Conservation (phyloP, 2,797 vertebrate species). For the Melanotaenia trifasciata region DNA sequence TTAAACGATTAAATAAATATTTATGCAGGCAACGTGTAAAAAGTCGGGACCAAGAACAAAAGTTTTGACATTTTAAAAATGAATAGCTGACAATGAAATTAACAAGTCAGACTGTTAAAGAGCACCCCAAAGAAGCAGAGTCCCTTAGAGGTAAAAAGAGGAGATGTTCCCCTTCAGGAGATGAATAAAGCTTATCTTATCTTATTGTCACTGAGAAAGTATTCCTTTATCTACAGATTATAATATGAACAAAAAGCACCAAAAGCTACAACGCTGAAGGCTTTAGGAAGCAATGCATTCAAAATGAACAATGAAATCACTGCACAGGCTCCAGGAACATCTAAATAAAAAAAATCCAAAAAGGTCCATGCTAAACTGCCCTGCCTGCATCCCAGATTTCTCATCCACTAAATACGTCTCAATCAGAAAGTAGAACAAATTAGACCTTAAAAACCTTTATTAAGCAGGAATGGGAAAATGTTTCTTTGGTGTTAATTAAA, state of each 20-base stretch:
- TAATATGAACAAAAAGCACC: too few species aligned
- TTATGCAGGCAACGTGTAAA: neutral
- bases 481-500: neutral
- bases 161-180: too few species aligned
- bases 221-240: too few species aligned
- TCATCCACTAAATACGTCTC: neutral
- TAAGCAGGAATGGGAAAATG: neutral
- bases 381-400: too few species aligned
- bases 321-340: too few species aligned
- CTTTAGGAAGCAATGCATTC: neutral
- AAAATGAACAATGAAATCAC: neutral
- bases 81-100: neutral
- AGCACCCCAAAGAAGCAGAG: neutral
- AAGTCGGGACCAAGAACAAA: neutral
- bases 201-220: too few species aligned
- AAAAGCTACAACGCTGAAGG: neutral
- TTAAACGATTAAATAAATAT: neutral
- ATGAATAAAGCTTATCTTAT: too few species aligned
- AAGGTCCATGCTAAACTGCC: neutral
- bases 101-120: neutral
- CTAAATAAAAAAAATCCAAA: too few species aligned
- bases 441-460: neutral
- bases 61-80: too few species aligned
- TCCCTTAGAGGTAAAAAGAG: neutral
- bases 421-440: neutral